Evolutionary conservation across 2,888 invertebrate genomes (phyloP).

Genomic region (Polydrusus cervinus): DNA sequence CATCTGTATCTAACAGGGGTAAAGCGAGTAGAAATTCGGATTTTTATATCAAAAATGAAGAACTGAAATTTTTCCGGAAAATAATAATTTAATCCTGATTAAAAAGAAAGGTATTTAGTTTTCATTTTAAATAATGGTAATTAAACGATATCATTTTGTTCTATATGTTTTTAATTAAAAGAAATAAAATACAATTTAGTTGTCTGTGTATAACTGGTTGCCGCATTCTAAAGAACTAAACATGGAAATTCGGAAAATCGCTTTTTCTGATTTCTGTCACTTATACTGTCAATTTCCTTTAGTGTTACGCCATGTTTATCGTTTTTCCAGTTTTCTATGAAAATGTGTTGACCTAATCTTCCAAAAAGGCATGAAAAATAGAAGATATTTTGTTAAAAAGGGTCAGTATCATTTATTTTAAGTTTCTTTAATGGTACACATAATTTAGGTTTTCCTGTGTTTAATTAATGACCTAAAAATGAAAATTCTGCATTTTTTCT

Average conservation of each 20-base stretch:
- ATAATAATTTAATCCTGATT: background rate
- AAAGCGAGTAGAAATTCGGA: background rate
- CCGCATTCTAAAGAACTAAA: constrained; percentile 1
- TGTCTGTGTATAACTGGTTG: constrained; percentile 24
- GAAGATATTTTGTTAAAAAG: constrained; percentile 26
- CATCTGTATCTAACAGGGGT: background rate
- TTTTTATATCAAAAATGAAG: background rate
- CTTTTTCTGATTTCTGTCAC: constrained; percentile 19
- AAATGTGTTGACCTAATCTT: constrained; percentile 34
- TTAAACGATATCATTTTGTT: too few species aligned
- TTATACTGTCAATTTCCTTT: constrained; percentile 24
- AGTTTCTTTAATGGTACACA: background rate
- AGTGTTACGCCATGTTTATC: constrained; percentile 39
- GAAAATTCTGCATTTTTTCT: constrained; percentile 30
- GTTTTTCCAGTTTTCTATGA: constrained; percentile 23
- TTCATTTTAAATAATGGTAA: too few species aligned
- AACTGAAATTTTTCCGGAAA: background rate
- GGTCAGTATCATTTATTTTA: constrained; percentile 1
- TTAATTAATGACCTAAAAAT: constrained; percentile 11
- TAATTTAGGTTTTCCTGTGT: constrained; percentile 20
- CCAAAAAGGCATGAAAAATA: constrained; percentile 33
- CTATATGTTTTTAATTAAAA: too few species aligned
- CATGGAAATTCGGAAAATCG: constrained; percentile 28
- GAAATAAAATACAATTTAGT: background rate
- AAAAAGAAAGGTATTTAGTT: background rate